A percentile compares a stretch with the other conserved stretches of the same genome.
Evolutionary conservation across 2,113 vertebrate species (phyloP).

Genomic region (Rhinolophus ferrumequinum): DNA sequence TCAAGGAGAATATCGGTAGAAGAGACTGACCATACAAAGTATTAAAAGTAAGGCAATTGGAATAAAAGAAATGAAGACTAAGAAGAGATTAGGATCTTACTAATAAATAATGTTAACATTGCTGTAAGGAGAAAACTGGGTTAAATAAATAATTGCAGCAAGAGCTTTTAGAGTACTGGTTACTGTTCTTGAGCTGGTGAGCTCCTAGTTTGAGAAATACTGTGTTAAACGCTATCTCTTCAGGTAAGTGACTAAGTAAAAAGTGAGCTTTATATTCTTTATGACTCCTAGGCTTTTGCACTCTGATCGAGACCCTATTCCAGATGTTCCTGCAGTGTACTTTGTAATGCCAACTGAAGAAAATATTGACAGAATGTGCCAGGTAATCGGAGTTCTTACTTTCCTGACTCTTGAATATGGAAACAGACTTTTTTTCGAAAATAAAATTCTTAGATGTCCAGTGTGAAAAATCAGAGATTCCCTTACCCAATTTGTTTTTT

Average conservation of each 20-base stretch:
- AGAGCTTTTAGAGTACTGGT: neutral
- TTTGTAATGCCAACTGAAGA: constrained; percentile 99
- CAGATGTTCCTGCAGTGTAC: constrained; percentile 97
- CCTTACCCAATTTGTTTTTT: neutral
- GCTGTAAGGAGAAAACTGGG: neutral
- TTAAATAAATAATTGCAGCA: constrained; percentile 2
- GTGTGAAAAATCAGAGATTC: constrained; percentile 1
- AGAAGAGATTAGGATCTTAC: neutral
- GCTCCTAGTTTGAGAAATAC: neutral
- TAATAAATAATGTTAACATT: neutral
- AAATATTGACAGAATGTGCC: constrained; percentile 98
- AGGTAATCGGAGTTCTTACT: constrained; percentile 86
- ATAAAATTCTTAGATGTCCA: neutral
- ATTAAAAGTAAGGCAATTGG: neutral
- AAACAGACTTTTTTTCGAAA: neutral
- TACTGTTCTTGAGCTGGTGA: neutral
- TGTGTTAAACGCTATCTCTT: neutral
- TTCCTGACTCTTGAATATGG: neutral
- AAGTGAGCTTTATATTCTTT: constrained; percentile 26
- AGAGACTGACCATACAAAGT: neutral
- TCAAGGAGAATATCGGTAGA: neutral
- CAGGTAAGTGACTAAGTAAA: neutral
- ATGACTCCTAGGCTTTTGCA: constrained; percentile 90
- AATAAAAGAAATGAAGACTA: constrained; percentile 11
- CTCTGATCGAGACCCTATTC: constrained; percentile 97